Evolutionary conservation across 2,113 vertebrate genomes (phyloP).

Genomic region (Limanda limanda): DNA sequence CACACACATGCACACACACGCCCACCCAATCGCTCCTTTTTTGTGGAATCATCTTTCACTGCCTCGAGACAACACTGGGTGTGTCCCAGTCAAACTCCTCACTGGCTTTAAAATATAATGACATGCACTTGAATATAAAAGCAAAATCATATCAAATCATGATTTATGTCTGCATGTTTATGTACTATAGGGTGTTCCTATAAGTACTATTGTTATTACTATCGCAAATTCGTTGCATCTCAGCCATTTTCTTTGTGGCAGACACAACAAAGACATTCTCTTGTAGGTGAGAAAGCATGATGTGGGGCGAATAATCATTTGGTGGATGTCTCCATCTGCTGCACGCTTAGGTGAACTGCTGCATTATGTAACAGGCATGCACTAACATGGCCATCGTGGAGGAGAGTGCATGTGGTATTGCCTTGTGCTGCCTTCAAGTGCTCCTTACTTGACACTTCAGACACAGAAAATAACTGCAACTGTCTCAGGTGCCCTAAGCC

Average conservation of each 20-base stretch:
- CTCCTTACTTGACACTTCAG: background rate
- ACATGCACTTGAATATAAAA: background rate
- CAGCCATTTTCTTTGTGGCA: slow-evolving; percentile 51
- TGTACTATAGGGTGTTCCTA: background rate
- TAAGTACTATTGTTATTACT: background rate
- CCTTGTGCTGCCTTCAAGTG: slow-evolving; percentile 15
- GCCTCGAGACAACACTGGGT: slow-evolving; percentile 39
- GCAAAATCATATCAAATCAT: background rate
- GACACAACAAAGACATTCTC: slow-evolving; percentile 70
- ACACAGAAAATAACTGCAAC: background rate
- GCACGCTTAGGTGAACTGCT: slow-evolving; percentile 40
- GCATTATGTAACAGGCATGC: slow-evolving; percentile 38
- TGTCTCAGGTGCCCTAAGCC: background rate
- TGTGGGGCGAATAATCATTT: slow-evolving; percentile 34
- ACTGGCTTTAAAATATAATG: background rate
- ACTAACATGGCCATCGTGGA: background rate
- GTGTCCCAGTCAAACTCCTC: slow-evolving; percentile 44
- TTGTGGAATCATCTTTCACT: background rate
- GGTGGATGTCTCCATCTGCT: slow-evolving; percentile 76
- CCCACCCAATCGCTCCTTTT: background rate
- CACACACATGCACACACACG: slow-evolving; percentile 5
- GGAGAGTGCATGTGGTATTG: background rate
- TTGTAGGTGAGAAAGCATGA: background rate
- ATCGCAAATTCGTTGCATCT: background rate
- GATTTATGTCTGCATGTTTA: background rate